phyloP scores from a whole-genome alignment of 2,888 invertebrate genomes.

The Taphrorychus bicolor region DNA sequence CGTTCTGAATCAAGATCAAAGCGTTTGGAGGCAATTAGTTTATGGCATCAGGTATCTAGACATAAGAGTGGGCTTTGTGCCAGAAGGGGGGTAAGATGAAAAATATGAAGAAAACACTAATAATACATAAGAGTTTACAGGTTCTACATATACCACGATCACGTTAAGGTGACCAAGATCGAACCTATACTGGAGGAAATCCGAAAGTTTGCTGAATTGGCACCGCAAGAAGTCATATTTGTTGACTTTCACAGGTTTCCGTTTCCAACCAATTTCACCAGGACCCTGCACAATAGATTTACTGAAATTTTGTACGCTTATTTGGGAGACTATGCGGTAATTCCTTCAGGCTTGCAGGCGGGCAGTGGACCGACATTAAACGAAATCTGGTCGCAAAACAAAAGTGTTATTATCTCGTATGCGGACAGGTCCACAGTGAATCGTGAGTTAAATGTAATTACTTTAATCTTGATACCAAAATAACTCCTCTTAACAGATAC shows the following conservation, averaged over 20 bases:
- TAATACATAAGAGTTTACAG: constrained; percentile 58
- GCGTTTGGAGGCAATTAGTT: constrained; percentile 83
- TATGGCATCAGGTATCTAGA: constrained; percentile 85
- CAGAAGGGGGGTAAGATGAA: constrained; percentile 47
- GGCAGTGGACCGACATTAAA: constrained; percentile 65
- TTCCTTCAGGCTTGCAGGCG: constrained; percentile 57
- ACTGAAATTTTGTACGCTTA: constrained; percentile 63
- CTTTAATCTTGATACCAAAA: neutral
- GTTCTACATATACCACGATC: constrained; percentile 78
- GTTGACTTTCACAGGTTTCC: constrained; percentile 87
- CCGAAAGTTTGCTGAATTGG: constrained; percentile 70
- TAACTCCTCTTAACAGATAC: constrained; percentile 46
- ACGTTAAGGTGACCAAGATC: constrained; percentile 73
- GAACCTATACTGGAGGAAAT: constrained; percentile 72
- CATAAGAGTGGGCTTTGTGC: constrained; percentile 77
- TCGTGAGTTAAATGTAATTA: constrained; percentile 52
- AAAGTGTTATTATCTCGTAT: constrained; percentile 68
- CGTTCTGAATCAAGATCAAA: constrained; percentile 74
- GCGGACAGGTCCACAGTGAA: constrained; percentile 61
- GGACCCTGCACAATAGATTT: constrained; percentile 61
- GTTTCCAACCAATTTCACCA: constrained; percentile 54
- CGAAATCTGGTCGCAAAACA: constrained; percentile 65
- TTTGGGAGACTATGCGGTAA: constrained; percentile 63
- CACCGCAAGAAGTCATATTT: constrained; percentile 76
- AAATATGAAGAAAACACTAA: constrained; percentile 4